phyloP scores from a whole-genome alignment of 2,888 invertebrate genomes.

The Isotomurus palustris region DNA sequence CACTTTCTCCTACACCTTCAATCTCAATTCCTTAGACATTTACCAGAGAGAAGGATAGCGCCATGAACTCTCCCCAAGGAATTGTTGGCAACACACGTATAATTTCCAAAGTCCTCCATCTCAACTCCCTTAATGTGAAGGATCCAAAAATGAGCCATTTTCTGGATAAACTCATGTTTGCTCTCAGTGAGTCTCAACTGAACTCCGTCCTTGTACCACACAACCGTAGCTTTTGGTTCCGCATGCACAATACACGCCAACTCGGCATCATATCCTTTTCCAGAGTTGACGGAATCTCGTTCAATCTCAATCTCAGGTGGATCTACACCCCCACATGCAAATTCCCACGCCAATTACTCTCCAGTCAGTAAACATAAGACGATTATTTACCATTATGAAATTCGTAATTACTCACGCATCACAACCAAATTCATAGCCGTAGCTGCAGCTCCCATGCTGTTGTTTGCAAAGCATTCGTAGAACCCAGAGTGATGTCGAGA shows the following conservation, averaged over 20 bases:
- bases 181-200: conserved; percentile 62
- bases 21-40: no score
- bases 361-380: background rate
- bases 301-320: conserved; percentile 52
- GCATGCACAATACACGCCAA: conserved; percentile 53
- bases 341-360: background rate
- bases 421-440: conserved; percentile 36
- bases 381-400: background rate
- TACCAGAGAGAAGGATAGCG: conserved; percentile 64
- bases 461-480: conserved; percentile 54
- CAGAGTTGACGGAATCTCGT: conserved; percentile 51
- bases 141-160: conserved; percentile 53
- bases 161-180: conserved; percentile 50
- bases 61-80: conserved; percentile 63
- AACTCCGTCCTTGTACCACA: conserved; percentile 69
- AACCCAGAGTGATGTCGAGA: conserved; percentile 49
- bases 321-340: conserved; percentile 47
- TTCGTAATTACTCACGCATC: conserved; percentile 29
- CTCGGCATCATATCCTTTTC: conserved; percentile 51
- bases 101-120: conserved; percentile 66
- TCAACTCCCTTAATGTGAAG: conserved; percentile 63
- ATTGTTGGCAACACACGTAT: conserved; percentile 66
- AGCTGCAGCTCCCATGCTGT: conserved; percentile 49
- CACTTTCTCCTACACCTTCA: no score
- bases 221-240: conserved; percentile 57